These are phyloP conservation scores for Oscheius onirici DNA, from an alignment of 2,888 invertebrate species.

Conservation along the genomic window DNA sequence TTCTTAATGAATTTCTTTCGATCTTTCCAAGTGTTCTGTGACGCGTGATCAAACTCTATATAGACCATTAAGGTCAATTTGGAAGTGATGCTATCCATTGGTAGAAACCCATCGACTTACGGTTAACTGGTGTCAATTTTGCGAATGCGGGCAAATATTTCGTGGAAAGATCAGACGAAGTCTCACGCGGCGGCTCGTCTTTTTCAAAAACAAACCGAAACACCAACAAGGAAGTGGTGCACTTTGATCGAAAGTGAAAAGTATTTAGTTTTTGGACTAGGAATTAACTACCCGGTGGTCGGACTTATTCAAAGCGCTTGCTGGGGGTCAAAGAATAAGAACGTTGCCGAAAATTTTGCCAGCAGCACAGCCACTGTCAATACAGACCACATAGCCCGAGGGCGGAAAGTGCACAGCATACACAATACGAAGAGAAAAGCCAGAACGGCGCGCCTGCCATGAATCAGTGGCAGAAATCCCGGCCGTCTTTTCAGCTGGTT, in stretches of 20 bases:
- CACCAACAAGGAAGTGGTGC: slow-evolving; percentile 1
- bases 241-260: not conserved
- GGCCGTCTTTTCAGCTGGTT: not conserved
- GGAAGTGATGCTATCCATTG: no score
- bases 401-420: slow-evolving; percentile 28
- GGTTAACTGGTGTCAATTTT: no score
- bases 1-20: no score
- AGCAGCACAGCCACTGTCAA: slow-evolving; percentile 16
- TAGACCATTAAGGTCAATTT: no score
- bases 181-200: not conserved
- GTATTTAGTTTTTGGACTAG: not conserved
- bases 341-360: not conserved
- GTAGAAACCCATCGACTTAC: no score
- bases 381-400: slow-evolving; percentile 10
- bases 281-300: not conserved
- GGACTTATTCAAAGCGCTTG: not conserved
- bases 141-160: no score
- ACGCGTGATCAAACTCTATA: no score
- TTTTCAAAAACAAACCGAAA: not conserved
- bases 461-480: slow-evolving; percentile 1
- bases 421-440: slow-evolving; percentile 13
- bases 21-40: no score
- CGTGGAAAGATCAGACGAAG: no score
- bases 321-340: not conserved
- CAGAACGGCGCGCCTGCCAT: slow-evolving; percentile 11